Evolutionary conservation across 2,797 vertebrate species (phyloP).

Genomic region (Oryzias sinensis): DNA sequence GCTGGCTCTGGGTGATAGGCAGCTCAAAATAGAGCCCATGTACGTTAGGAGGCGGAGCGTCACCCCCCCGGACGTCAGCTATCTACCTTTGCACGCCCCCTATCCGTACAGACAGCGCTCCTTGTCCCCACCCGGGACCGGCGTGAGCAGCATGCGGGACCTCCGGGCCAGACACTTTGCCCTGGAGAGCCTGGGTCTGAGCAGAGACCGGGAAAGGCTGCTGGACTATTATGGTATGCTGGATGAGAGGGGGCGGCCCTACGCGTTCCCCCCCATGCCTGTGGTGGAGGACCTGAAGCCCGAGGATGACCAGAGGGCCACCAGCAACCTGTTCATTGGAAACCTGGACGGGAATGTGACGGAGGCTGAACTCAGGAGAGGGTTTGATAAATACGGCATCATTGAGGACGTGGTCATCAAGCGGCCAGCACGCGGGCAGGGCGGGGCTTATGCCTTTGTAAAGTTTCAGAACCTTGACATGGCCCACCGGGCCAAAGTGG

Average conservation of each 20-base stretch:
- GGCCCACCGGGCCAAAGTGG: constrained; percentile 94
- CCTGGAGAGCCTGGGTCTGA: constrained; percentile 83
- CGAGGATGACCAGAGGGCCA: constrained; percentile 92
- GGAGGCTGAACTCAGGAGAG: constrained; percentile 88
- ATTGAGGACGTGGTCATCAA: constrained; percentile 98
- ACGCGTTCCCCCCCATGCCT: constrained; percentile 77
- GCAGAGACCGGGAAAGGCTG: constrained; percentile 86
- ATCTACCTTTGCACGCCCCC: constrained; percentile 81
- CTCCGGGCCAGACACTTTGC: constrained; percentile 85
- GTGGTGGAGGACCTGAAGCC: constrained; percentile 94
- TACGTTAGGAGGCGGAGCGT: constrained; percentile 88
- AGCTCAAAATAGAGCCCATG: constrained; percentile 92
- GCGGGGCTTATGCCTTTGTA: constrained; percentile 93
- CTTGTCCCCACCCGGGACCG: constrained; percentile 86
- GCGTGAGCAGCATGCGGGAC: constrained; percentile 80
- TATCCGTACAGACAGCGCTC: constrained; percentile 91
- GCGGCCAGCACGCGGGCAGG: constrained; percentile 85
- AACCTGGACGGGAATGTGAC: constrained; percentile 92
- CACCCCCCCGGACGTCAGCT: constrained; percentile 85
- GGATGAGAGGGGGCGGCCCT: constrained; percentile 89
- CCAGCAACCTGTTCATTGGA: constrained; percentile 94
- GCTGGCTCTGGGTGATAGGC: constrained; percentile 89
- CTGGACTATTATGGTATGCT: constrained; percentile 91
- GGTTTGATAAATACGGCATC: constrained; percentile 92
- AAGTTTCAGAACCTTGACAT: constrained; percentile 98